phyloP scores from a whole-genome alignment of 64 coral and sea anemone genomes.

The Pocillopora damicornis region DNA sequence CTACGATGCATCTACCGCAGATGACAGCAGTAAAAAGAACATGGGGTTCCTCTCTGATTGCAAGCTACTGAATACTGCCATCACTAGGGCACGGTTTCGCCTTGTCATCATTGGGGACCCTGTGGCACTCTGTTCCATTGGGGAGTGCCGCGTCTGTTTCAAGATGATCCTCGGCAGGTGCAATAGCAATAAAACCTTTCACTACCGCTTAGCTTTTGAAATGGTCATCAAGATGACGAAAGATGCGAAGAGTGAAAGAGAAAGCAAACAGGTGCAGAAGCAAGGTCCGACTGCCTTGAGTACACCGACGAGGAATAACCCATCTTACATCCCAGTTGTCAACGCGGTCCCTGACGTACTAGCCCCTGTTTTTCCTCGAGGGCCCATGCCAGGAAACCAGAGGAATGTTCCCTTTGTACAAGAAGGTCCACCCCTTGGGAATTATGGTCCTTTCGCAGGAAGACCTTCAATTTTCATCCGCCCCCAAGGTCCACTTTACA shows the following conservation, averaged over 20 bases:
- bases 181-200: conserved; percentile 81
- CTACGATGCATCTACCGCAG: conserved; percentile 28
- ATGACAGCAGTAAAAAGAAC: conserved; percentile 51
- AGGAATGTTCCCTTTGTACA: background rate
- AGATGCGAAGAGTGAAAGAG: conserved; percentile 24
- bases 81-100: conserved; percentile 84
- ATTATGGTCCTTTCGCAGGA: background rate
- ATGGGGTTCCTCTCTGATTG: conserved; percentile 90
- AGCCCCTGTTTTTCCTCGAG: background rate
- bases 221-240: conserved; percentile 61
- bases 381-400: background rate
- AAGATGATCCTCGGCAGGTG: conserved; percentile 88
- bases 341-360: background rate
- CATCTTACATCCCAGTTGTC: background rate
- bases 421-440: background rate
- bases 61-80: conserved; percentile 84
- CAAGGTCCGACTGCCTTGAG: background rate
- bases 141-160: conserved; percentile 77
- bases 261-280: background rate
- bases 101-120: conserved; percentile 86
- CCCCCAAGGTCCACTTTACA: background rate
- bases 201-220: conserved; percentile 81
- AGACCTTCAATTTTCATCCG: background rate
- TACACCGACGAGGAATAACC: background rate
- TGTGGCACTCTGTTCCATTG: conserved; percentile 80